These are phyloP conservation scores for Aulostomus chinensis DNA, from an alignment of 2,797 vertebrate genomes.

Conservation along the genomic window DNA sequence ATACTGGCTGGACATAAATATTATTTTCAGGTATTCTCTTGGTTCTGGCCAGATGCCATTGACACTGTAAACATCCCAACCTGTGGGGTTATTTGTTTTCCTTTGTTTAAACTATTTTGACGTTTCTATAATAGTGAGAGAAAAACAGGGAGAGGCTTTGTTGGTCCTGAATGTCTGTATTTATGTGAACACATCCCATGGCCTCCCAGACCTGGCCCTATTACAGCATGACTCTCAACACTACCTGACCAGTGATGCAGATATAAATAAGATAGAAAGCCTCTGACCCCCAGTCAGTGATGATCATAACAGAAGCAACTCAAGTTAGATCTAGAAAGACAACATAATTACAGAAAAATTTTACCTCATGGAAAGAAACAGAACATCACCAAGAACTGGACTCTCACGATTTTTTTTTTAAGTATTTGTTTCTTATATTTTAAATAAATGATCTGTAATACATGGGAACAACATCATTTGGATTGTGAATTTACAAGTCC, in stretches of 20 bases:
- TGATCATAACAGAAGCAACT: no score
- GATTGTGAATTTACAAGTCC: no score
- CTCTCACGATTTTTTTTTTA: no score
- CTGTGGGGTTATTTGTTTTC: conserved; percentile 78
- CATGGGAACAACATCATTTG: no score
- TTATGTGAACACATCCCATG: conserved; percentile 77
- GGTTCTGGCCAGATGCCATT: conserved; percentile 71
- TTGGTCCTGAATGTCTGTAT: conserved; percentile 72
- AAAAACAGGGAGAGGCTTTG: conserved; percentile 64
- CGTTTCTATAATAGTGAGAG: conserved; percentile 80
- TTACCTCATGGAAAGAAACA: no score
- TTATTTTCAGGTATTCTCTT: conserved; percentile 54
- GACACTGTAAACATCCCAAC: conserved; percentile 81
- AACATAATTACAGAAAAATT: no score
- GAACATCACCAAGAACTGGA: no score
- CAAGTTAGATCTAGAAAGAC: no score
- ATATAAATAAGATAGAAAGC: no score
- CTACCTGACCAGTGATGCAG: conserved; percentile 37
- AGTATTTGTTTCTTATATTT: no score
- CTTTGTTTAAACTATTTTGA: conserved; percentile 85
- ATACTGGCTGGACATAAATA: conserved; percentile 56
- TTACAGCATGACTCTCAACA: conserved; percentile 24
- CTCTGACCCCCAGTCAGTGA: no score
- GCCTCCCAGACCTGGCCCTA: conserved; percentile 50
- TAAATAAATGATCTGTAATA: no score